These are phyloP conservation scores for Onychostruthus taczanowskii DNA, from an alignment of 2,113 vertebrate genomes.

Conservation along the genomic window DNA sequence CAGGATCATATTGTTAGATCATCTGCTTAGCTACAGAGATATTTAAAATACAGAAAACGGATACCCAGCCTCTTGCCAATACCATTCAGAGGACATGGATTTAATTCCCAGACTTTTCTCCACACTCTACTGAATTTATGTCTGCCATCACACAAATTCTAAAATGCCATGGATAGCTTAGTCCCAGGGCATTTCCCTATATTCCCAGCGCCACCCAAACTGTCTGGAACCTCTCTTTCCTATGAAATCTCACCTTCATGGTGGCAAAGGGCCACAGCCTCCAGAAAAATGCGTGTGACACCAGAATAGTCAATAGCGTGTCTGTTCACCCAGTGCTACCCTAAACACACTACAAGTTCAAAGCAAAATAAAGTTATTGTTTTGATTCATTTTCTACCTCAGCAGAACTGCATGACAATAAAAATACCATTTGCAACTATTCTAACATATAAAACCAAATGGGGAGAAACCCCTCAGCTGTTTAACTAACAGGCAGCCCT, in stretches of 20 bases:
- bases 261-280: not conserved
- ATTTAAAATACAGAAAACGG: constrained; percentile 6
- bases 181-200: not conserved
- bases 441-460: not conserved
- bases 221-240: not conserved
- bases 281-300: not conserved
- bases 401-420: not conserved
- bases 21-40: constrained; percentile 27
- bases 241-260: not conserved
- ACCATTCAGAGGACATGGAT: not conserved
- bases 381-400: not conserved
- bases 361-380: not conserved
- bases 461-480: not conserved
- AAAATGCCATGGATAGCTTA: not conserved
- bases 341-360: not conserved
- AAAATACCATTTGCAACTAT: not conserved
- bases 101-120: not conserved
- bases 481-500: not conserved
- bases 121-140: not conserved
- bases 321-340: not conserved
- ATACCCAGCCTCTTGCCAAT: not conserved
- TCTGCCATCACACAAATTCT: not conserved
- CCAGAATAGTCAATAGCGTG: not conserved
- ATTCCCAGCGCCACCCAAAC: not conserved
- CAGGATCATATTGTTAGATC: constrained; percentile 9